Evolutionary conservation across 2,113 vertebrate species (phyloP), one percentile per base, ranked within the genome.

Genomic region (Scopus umbretta): DNA sequence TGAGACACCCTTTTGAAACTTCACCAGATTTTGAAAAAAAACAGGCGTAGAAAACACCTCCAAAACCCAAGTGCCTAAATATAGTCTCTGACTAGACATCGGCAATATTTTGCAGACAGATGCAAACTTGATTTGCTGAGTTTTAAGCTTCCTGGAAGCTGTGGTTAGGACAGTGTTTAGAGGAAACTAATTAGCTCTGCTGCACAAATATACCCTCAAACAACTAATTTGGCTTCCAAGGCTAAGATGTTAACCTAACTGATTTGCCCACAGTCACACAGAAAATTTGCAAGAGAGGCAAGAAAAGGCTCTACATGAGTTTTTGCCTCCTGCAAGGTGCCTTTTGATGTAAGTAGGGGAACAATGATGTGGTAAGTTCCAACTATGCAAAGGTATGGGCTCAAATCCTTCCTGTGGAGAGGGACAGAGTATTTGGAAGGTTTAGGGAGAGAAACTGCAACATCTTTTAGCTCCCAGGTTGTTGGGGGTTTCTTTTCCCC

Each of bases 81-180:
- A 84, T 76, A 94, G 52, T 61, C 38, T 72, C 34, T 82, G 70
- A 53, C 29, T 65, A 94, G 34, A 80, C 17, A 26, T 0, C 12
- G 27, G 13, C 62, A 61, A 7, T 53, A 27, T 94, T 94, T 89
- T 96, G 93, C 94, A 82, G 58, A 95, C 40, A 75, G 36, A 82
- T 62, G 84, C 45, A 91, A 90, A 91, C 15, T 67, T 68, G 78
- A 40, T 94, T 95, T 85, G 47, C 80, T 85, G 61, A 81, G 38
- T 66, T 91, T 80, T 65, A 56, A 68, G 53, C 71, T 91, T 97
- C 93, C 93, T 90, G 92, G 11, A 85, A 83, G 62, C 49, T 90
- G 93, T 94, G 94, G 90, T 96, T 87, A 82, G 43, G 70, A 88
- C n/a, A 49, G 36, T 23, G 8, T 81, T 96, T 88, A 89, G 50